Percentiles rank a stretch among this genome's conserved stretches.
Evolutionary conservation across 2,888 invertebrate species (phyloP).

Genomic region (Teinopalpus imperialis): DNA sequence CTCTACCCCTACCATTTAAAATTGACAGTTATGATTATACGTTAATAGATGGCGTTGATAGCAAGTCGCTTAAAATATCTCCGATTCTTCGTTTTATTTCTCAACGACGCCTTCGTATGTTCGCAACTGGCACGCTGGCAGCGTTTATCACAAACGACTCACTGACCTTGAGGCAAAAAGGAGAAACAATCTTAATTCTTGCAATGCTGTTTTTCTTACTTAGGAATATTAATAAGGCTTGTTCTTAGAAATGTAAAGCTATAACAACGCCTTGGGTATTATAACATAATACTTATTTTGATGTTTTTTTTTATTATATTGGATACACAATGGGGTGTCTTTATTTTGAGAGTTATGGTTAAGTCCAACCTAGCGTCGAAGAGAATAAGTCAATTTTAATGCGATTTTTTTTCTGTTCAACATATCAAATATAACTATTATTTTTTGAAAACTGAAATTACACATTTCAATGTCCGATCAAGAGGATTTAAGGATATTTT

Average conservation of each 20-base stretch:
- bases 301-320: too few species aligned
- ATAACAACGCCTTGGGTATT: background rate
- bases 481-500: too few species aligned
- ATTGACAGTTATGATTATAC: background rate
- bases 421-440: too few species aligned
- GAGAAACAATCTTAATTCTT: slow-evolving; percentile 68
- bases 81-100: slow-evolving; percentile 48
- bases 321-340: too few species aligned
- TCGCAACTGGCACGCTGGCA: slow-evolving; percentile 38
- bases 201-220: slow-evolving; percentile 58
- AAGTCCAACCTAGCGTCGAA: too few species aligned
- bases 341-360: too few species aligned
- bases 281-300: too few species aligned
- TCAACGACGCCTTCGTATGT: slow-evolving; percentile 30
- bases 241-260: slow-evolving; percentile 42
- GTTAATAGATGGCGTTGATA: slow-evolving; percentile 54
- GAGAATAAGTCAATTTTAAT: too few species aligned
- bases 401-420: too few species aligned
- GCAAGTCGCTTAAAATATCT: slow-evolving; percentile 52
- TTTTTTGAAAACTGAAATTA: too few species aligned
- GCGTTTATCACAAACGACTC: slow-evolving; percentile 63
- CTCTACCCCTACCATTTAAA: too few species aligned
- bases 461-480: too few species aligned
- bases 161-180: slow-evolving; percentile 76
- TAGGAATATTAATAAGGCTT: slow-evolving; percentile 59